Conservation (phyloP, 2,113 vertebrate genomes). For the Sorex fumeus region DNA sequence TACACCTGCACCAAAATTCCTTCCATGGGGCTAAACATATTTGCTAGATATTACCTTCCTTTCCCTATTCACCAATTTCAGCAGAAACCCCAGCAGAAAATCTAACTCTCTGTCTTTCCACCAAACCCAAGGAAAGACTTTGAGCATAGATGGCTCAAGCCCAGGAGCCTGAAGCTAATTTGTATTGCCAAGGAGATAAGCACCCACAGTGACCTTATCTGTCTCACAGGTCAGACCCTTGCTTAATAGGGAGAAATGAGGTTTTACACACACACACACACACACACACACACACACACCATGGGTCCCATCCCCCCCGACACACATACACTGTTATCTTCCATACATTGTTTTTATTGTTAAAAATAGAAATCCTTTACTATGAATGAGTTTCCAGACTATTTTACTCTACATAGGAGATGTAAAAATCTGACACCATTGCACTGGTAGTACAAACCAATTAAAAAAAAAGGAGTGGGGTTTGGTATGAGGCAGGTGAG, state of each 20-base stretch:
- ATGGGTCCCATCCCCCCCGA: not conserved
- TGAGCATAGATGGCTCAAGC: not conserved
- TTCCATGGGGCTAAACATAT: not conserved
- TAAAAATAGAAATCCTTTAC: constrained; percentile 12
- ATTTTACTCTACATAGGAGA: not conserved
- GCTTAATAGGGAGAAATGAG: no score
- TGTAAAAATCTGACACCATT: not conserved
- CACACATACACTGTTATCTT: not conserved
- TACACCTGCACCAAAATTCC: not conserved
- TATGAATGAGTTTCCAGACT: not conserved
- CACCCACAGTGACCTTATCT: not conserved
- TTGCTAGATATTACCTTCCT: not conserved
- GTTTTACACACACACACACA: not conserved
- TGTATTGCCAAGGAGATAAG: not conserved
- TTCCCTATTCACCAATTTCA: not conserved
- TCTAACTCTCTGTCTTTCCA: not conserved
- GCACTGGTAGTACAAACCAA: not conserved
- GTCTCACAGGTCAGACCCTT: not conserved
- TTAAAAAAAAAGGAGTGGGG: not conserved
- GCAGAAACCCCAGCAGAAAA: not conserved
- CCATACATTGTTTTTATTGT: not conserved
- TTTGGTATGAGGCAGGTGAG: not conserved
- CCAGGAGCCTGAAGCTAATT: not conserved
- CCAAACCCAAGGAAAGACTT: constrained; percentile 5
- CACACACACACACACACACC: not conserved